These are phyloP conservation scores for Dicaeum eximium DNA, from an alignment of 2,113 vertebrate genomes.

Conservation along the genomic window DNA sequence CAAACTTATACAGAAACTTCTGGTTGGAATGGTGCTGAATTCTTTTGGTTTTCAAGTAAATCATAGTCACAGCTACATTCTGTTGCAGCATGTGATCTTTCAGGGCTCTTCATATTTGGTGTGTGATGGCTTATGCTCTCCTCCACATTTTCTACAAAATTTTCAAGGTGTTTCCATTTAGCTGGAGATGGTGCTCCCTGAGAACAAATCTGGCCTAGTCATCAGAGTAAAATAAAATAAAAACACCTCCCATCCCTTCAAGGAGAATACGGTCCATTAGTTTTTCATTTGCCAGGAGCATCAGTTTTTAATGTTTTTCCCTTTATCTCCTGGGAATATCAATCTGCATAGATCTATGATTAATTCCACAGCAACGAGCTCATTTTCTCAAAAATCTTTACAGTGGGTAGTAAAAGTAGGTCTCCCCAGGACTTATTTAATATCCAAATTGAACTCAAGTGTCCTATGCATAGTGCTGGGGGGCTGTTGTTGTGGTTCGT, in stretches of 20 bases:
- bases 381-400: background rate
- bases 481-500: background rate
- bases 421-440: background rate
- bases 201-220: background rate
- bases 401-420: background rate
- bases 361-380: background rate
- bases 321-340: constrained; percentile 26
- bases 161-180: background rate
- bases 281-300: constrained; percentile 44
- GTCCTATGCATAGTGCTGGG: background rate
- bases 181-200: background rate
- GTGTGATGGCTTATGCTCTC: background rate
- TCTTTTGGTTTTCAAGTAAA: background rate
- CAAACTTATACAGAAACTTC: background rate
- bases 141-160: background rate
- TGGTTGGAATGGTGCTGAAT: background rate
- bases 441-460: background rate
- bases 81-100: background rate
- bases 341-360: constrained; percentile 28
- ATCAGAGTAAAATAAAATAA: background rate
- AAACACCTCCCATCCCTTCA: background rate
- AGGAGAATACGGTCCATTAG: background rate
- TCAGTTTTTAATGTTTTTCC: constrained; percentile 19
- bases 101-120: background rate
- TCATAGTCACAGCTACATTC: background rate